These are phyloP conservation scores for Copidosoma aretas DNA, from an alignment of 2,888 invertebrate species.

Conservation along the genomic window DNA sequence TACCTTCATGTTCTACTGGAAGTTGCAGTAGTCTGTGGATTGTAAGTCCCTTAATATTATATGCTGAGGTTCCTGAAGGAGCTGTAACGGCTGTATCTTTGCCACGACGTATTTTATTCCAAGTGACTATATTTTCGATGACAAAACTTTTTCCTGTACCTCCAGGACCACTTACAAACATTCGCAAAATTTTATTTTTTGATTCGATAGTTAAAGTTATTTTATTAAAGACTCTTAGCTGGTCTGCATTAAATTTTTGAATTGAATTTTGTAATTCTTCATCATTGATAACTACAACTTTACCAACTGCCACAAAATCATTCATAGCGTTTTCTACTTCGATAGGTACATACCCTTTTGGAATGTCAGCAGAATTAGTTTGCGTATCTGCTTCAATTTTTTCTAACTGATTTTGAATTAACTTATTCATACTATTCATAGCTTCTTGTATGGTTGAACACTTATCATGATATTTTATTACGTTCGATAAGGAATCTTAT, in stretches of 20 bases:
- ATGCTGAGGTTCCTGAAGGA: conserved; percentile 54
- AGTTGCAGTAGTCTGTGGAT: conserved; percentile 45
- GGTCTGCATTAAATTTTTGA: conserved; percentile 41
- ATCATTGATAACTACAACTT: conserved; percentile 5
- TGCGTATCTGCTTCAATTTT: background rate
- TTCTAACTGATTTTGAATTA: conserved; percentile 5
- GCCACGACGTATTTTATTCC: conserved; percentile 44
- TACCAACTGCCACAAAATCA: conserved; percentile 39
- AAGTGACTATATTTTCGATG: conserved; percentile 48
- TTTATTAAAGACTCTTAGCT: conserved; percentile 40
- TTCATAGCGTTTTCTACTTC: conserved; percentile 44
- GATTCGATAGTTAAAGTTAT: conserved; percentile 27
- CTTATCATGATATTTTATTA: conserved; percentile 10
- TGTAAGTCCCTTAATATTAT: conserved; percentile 54
- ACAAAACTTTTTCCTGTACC: conserved; percentile 53
- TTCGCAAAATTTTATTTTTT: conserved; percentile 31
- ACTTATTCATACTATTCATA: background rate
- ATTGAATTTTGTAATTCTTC: conserved; percentile 39
- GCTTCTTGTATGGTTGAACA: background rate
- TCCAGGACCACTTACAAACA: conserved; percentile 49
- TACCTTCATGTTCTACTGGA: conserved; percentile 51
- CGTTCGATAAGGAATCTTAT: background rate
- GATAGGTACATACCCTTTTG: conserved; percentile 18
- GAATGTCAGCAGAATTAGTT: background rate
- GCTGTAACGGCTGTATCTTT: conserved; percentile 49